These are phyloP conservation scores for Muntiacus muntjak DNA, from an alignment of 2,113 vertebrate genomes.

Conservation along the genomic window DNA sequence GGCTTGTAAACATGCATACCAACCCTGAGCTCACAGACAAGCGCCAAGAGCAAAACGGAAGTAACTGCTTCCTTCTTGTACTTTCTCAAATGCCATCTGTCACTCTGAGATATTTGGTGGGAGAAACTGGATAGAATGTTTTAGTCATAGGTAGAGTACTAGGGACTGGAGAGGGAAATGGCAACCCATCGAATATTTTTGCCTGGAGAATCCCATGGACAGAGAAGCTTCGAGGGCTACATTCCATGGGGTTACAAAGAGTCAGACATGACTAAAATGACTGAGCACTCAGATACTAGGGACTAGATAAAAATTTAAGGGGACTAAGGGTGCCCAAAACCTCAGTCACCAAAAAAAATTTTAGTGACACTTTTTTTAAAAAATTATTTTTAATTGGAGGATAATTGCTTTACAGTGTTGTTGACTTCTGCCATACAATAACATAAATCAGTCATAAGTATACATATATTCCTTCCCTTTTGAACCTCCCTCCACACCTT, in stretches of 20 bases:
- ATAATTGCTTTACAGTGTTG: neutral
- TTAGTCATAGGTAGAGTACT: neutral
- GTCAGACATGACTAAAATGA: neutral
- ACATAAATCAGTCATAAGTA: neutral
- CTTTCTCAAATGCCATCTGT: neutral
- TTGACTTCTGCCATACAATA: neutral
- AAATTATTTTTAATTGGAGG: neutral
- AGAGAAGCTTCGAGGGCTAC: neutral
- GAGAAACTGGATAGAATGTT: neutral
- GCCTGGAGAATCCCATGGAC: neutral
- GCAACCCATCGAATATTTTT: neutral
- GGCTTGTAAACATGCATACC: neutral
- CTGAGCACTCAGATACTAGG: neutral
- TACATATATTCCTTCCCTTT: neutral
- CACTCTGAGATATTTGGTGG: neutral
- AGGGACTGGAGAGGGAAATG: neutral
- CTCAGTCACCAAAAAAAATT: neutral
- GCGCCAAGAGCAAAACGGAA: neutral
- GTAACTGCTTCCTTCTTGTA: neutral
- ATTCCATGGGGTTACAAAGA: neutral
- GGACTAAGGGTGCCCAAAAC: neutral
- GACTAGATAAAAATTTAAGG: neutral
- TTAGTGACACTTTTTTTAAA: neutral
- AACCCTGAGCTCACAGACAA: neutral
- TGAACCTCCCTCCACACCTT: neutral